A percentile compares a stretch with the other conserved stretches of the same genome.
These are phyloP conservation scores for Callimorpha dominula DNA, from an alignment of 2,888 invertebrate genomes.

Conservation along the genomic window DNA sequence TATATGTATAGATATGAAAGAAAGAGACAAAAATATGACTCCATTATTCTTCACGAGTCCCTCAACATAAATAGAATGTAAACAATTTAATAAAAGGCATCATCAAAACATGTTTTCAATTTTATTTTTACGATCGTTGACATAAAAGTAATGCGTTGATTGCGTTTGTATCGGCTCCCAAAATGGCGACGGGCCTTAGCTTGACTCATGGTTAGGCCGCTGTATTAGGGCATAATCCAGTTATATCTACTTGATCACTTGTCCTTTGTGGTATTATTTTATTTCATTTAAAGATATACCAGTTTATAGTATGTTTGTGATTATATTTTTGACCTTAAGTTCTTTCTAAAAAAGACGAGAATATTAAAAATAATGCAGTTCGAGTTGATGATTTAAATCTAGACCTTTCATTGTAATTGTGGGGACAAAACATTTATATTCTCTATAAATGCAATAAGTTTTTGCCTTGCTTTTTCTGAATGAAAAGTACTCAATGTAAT, in stretches of 20 bases:
- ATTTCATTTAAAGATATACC: not conserved
- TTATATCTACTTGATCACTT: conserved; percentile 34
- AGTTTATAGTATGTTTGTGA: not conserved
- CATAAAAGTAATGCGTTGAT: conserved; percentile 19
- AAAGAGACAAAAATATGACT: not conserved
- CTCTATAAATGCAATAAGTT: too few species aligned
- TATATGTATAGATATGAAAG: too few species aligned
- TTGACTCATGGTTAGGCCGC: conserved; percentile 35
- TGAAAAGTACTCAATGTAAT: too few species aligned
- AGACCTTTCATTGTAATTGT: too few species aligned
- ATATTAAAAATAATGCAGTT: too few species aligned
- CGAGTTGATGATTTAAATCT: too few species aligned
- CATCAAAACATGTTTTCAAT: not conserved
- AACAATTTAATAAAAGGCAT: not conserved
- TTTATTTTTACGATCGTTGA: conserved; percentile 4
- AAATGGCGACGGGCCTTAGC: conserved; percentile 38
- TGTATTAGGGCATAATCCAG: conserved; percentile 36
- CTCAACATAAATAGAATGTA: not conserved
- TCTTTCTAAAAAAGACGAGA: too few species aligned
- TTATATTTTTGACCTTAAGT: conserved; percentile 6
- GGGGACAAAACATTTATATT: too few species aligned
- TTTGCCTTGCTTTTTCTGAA: too few species aligned
- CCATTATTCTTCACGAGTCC: not conserved
- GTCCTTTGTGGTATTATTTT: conserved; percentile 22
- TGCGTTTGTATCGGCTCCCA: conserved; percentile 25